phyloP scores from a whole-genome alignment of 2,113 vertebrate genomes.

The Ptilorrhoa leucosticta region DNA sequence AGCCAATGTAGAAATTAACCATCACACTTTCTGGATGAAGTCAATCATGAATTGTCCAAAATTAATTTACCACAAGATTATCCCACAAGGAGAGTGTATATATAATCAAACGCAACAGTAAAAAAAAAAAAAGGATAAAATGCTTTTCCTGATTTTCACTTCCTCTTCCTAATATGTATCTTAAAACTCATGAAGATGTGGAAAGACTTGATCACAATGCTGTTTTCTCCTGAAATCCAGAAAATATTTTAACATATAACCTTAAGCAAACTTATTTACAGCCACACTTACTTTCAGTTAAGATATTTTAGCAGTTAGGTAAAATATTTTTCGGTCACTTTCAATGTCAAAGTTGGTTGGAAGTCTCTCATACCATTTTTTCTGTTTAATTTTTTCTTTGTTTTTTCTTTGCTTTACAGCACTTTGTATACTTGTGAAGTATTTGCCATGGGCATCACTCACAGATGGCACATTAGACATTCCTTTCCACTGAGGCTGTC shows the following conservation, averaged over 20 bases:
- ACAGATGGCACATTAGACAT: neutral
- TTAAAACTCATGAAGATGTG: neutral
- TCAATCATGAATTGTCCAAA: slow-evolving; percentile 1
- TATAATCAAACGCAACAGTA: neutral
- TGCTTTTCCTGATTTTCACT: neutral
- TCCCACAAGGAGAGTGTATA: neutral
- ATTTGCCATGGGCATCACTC: neutral
- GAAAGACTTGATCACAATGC: neutral
- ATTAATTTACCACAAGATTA: neutral
- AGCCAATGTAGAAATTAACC: neutral
- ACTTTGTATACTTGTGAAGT: neutral
- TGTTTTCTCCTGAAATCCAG: neutral
- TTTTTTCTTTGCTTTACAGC: neutral
- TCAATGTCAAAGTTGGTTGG: neutral
- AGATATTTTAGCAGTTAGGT: neutral
- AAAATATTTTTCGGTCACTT: neutral
- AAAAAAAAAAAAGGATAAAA: neutral
- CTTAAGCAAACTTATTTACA: neutral
- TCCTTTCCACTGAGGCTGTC: neutral
- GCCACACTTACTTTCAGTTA: neutral
- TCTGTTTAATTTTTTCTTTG: neutral
- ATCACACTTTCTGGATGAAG: neutral
- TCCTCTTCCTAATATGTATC: neutral
- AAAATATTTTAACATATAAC: neutral
- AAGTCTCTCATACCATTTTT: neutral